A percentile compares a stretch with the other conserved stretches of the same genome.
These are phyloP conservation scores for Drosophila suzukii DNA, from an alignment of 1,140 invertebrate species.

Conservation along the genomic window DNA sequence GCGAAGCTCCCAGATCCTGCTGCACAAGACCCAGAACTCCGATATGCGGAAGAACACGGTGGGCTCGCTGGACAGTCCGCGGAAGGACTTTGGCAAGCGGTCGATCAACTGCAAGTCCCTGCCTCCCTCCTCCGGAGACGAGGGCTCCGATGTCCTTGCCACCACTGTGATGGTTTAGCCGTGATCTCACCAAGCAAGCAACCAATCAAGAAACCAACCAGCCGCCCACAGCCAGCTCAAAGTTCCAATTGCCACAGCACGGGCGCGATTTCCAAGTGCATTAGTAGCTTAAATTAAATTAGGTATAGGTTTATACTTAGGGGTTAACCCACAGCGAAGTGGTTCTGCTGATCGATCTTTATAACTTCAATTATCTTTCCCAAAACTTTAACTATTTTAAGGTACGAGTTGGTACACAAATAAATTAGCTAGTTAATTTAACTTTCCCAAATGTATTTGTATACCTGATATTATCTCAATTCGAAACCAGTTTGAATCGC, in stretches of 20 bases:
- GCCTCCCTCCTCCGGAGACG: constrained; percentile 81
- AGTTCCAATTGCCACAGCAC: constrained; percentile 64
- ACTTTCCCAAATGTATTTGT: neutral
- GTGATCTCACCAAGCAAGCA: constrained; percentile 61
- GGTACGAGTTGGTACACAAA: neutral
- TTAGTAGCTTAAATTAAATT: constrained; percentile 64
- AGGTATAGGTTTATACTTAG: constrained; percentile 13
- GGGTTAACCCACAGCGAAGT: neutral
- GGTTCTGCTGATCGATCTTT: neutral
- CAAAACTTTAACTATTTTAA: neutral
- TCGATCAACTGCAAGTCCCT: constrained; percentile 83
- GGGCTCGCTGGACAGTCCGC: constrained; percentile 89
- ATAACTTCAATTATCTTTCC: neutral
- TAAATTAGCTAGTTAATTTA: neutral
- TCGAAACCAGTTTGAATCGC: constrained; percentile 1
- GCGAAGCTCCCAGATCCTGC: constrained; percentile 87
- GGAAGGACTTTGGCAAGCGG: constrained; percentile 92
- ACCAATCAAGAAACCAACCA: constrained; percentile 34
- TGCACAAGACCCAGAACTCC: constrained; percentile 90
- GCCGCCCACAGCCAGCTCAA: constrained; percentile 32
- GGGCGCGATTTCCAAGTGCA: constrained; percentile 73
- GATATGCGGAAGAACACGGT: constrained; percentile 92
- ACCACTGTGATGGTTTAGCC: constrained; percentile 86
- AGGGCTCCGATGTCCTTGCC: constrained; percentile 85
- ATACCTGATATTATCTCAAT: constrained; percentile 1